Evolutionary conservation across 2,888 invertebrate genomes (phyloP).

Genomic region (Sminthurinus aureus): DNA sequence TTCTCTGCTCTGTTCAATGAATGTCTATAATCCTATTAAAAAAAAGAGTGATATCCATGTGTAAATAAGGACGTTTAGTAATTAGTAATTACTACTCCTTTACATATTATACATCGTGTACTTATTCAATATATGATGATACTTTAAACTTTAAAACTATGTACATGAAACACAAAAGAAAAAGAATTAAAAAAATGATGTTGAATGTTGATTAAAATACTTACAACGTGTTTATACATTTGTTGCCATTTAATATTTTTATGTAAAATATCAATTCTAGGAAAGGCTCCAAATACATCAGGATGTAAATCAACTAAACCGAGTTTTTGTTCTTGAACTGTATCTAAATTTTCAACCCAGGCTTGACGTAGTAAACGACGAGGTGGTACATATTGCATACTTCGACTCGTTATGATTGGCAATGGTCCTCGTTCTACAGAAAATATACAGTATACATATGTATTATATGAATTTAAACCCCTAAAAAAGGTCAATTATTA

Average conservation of each 20-base stretch:
- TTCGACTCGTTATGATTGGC: slow-evolving; percentile 64
- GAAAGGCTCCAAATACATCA: slow-evolving; percentile 80
- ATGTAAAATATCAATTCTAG: slow-evolving; percentile 86
- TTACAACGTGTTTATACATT: slow-evolving; percentile 78
- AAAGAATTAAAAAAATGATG: not conserved
- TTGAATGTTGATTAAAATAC: slow-evolving; percentile 59
- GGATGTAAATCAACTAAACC: slow-evolving; percentile 91
- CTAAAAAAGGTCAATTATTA: too few species aligned
- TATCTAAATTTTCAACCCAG: slow-evolving; percentile 86
- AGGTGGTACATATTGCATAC: slow-evolving; percentile 59
- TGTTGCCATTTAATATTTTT: slow-evolving; percentile 87
- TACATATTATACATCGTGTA: too few species aligned
- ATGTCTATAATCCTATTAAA: too few species aligned
- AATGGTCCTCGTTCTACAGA: slow-evolving; percentile 58
- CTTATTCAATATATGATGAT: too few species aligned
- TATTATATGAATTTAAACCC: too few species aligned
- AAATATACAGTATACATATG: too few species aligned
- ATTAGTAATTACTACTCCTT: too few species aligned
- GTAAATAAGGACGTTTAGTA: too few species aligned
- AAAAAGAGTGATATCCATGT: too few species aligned
- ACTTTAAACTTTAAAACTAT: too few species aligned
- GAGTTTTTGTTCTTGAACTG: slow-evolving; percentile 77
- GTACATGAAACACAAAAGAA: not conserved
- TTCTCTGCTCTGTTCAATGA: slow-evolving; percentile 87
- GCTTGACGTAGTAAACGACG: slow-evolving; percentile 76